phyloP scores from a whole-genome alignment of 37 sponge, comb jelly and placozoan species.

The Oscarella lobularis region DNA sequence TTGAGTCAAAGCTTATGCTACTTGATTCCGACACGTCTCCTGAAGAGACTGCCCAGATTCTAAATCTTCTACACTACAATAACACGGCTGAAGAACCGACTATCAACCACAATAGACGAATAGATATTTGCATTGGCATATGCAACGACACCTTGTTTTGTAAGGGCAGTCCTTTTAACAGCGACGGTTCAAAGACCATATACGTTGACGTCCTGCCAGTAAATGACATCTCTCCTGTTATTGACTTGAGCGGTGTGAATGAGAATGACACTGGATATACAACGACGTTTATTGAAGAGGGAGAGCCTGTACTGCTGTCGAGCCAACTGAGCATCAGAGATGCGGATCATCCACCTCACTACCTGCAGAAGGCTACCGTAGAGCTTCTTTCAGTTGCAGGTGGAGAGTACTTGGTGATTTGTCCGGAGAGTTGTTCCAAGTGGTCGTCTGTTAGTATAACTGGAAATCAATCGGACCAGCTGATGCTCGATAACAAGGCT shows the following conservation, averaged over 20 bases:
- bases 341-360: background rate
- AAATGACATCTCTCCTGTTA: background rate
- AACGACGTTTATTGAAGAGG: background rate
- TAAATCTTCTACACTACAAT: too few species aligned
- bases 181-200: too few species aligned
- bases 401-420: background rate
- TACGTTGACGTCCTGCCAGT: background rate
- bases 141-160: too few species aligned
- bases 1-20: too few species aligned
- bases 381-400: background rate
- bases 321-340: background rate
- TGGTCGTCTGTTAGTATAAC: background rate
- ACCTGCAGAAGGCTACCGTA: background rate
- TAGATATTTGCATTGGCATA: too few species aligned
- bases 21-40: too few species aligned
- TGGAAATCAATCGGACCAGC: background rate
- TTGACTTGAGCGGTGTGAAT: background rate
- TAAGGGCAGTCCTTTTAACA: too few species aligned
- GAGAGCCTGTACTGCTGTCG: background rate
- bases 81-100: too few species aligned
- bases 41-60: too few species aligned
- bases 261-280: background rate
- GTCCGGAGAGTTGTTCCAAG: background rate
- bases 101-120: too few species aligned
- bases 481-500: background rate